Conservation (phyloP, 2,888 invertebrate species). For the Trachelus troglodyta region DNA sequence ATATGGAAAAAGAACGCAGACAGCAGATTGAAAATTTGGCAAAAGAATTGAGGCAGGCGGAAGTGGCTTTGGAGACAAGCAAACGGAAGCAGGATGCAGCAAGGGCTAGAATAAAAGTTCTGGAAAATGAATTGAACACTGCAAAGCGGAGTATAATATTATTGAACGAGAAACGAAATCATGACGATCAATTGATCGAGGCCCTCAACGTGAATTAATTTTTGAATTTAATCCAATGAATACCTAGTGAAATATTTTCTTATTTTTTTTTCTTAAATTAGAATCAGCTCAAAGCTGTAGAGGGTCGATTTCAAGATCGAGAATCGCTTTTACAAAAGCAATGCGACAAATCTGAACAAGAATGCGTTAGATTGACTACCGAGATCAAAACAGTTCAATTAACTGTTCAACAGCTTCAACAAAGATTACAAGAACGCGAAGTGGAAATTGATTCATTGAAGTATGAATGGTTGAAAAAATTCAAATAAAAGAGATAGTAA, state of each 20-base stretch:
- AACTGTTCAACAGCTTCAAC: slow-evolving; percentile 47
- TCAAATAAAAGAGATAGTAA: not conserved
- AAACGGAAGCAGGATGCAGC: slow-evolving; percentile 76
- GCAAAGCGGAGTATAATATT: slow-evolving; percentile 73
- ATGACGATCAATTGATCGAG: slow-evolving; percentile 74
- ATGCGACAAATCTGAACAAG: slow-evolving; percentile 43
- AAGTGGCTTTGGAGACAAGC: slow-evolving; percentile 70
- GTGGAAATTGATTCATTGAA: slow-evolving; percentile 52
- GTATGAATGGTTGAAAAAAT: slow-evolving; percentile 24
- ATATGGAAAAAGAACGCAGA: slow-evolving; percentile 70
- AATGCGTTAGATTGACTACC: slow-evolving; percentile 41
- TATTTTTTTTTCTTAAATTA: slow-evolving; percentile 16
- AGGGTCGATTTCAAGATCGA: slow-evolving; percentile 44
- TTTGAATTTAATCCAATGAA: not conserved
- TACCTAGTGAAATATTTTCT: no score
- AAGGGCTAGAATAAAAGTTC: slow-evolving; percentile 75
- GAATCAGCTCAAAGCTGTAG: slow-evolving; percentile 45
- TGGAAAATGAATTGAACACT: slow-evolving; percentile 74
- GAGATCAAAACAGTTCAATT: slow-evolving; percentile 46
- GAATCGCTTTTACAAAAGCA: slow-evolving; percentile 37
- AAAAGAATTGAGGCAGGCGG: slow-evolving; percentile 71
- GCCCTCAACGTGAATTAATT: slow-evolving; percentile 70
- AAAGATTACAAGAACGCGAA: slow-evolving; percentile 54
- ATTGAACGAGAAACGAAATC: slow-evolving; percentile 73
- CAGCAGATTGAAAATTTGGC: slow-evolving; percentile 72